Percentiles rank a stretch among this genome's conserved stretches.
phyloP scores from a whole-genome alignment of 2,797 vertebrate species.

The Syngnathus rostellatus region DNA sequence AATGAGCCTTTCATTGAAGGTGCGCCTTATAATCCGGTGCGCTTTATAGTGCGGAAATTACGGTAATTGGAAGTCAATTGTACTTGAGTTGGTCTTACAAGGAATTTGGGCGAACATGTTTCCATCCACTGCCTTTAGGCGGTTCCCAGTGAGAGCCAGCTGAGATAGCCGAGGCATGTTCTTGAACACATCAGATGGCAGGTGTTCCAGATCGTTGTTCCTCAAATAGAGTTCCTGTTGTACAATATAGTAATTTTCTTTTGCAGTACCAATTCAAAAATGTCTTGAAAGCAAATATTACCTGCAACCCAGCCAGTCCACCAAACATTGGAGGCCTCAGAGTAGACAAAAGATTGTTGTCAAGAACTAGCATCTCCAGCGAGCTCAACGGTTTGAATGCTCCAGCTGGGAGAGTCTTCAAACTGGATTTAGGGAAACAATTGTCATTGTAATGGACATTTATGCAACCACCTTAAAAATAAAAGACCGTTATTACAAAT shows the following conservation, averaged over 20 bases:
- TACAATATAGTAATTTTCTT: constrained; percentile 13
- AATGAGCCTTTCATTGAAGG: too few species aligned
- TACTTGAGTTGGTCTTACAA: constrained; percentile 32
- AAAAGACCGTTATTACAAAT: too few species aligned
- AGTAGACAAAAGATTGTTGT: constrained; percentile 65
- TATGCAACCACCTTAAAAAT: too few species aligned
- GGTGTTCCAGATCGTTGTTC: constrained; percentile 62
- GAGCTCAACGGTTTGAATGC: constrained; percentile 51
- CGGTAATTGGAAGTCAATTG: neutral
- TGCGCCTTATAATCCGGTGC: too few species aligned
- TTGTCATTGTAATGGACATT: neutral
- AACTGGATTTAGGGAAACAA: constrained; percentile 25
- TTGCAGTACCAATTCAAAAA: too few species aligned
- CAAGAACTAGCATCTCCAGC: constrained; percentile 71
- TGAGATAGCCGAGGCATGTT: constrained; percentile 62
- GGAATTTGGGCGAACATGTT: constrained; percentile 57
- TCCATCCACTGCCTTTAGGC: constrained; percentile 63
- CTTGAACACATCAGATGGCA: constrained; percentile 61
- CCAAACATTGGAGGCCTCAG: constrained; percentile 48
- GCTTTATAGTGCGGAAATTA: too few species aligned
- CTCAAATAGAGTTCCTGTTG: constrained; percentile 69
- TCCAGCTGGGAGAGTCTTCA: constrained; percentile 56
- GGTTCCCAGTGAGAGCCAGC: constrained; percentile 68
- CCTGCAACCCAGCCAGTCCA: constrained; percentile 62
- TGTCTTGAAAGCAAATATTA: constrained; percentile 11